Base-by-base conservation (phyloP, 2,797 vertebrate species). In the Alauda arvensis region DNA sequence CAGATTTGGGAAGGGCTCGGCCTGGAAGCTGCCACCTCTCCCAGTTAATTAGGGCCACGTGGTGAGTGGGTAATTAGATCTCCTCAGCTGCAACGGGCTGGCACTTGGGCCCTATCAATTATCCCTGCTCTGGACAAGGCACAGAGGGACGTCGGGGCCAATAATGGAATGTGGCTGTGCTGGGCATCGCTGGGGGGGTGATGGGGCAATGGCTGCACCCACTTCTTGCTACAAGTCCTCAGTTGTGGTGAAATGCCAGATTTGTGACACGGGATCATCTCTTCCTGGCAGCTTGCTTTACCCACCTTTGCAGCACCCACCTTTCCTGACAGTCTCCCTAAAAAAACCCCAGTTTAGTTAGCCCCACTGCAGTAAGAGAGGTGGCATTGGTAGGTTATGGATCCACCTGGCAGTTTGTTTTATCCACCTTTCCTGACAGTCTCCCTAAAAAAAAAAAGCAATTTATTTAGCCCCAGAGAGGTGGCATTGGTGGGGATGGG, bases 31-130 rank as follows among this genome's bases (percentile, higher is more conserved):
- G 82, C 78, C 90, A 83, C 92, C 82, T 94, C 62, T 79, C 78
- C 79, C 65, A 7, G 10, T 95, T 81, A 77, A 51, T 94, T 94
- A 93, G 76, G 90, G 92, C 85, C 4, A 1, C 28, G 24, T 93
- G 77, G 57, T 14, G 14, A 92, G 83, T 0, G 5, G 40, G 82
- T 96, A 94, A 96, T 94, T 89, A 85, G 75, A 95, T 93, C 39
- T 56, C 61, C 79, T 83, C 4, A 18, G 93, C 93, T 88, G 92
- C 93, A 86, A 87, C 7, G 42, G 72, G 87, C 77, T 43, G 26
- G 81, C 91, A 63, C 90, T 94, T 77, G 81, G 91, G 87, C 40
- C 66, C 91, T 92, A 92, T 96, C 95, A 94, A 88, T 95, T 96
- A 96, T 90, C 84, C 33, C 67, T 59, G 79, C 83, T 91, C 89